Evolutionary conservation across 2,113 vertebrate genomes (phyloP).

Genomic region (Tyto alba): DNA sequence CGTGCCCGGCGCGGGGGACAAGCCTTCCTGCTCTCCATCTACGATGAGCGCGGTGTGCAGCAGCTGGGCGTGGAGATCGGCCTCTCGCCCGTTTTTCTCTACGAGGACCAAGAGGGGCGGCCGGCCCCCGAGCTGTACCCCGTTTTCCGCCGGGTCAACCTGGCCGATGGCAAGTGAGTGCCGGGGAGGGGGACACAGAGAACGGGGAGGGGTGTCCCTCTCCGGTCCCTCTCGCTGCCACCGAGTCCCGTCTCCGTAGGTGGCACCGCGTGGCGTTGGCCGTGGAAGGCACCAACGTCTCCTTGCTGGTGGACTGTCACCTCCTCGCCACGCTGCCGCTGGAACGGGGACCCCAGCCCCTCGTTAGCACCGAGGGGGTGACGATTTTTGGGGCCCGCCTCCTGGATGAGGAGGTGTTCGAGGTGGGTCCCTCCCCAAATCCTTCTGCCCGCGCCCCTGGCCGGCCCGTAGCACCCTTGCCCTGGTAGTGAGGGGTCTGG

Average conservation of each 20-base stretch:
- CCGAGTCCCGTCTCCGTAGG: conserved; percentile 37
- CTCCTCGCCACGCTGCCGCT: conserved; percentile 70
- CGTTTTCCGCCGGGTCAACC: conserved; percentile 79
- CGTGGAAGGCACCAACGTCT: conserved; percentile 73
- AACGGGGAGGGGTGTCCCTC: too few species aligned
- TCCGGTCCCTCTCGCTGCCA: fast-evolving
- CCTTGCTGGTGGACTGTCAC: conserved; percentile 82
- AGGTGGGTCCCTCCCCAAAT: conserved; percentile 70
- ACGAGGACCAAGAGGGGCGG: conserved; percentile 77
- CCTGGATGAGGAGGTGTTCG: conserved; percentile 78
- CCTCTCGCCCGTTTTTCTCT: conserved; percentile 79
- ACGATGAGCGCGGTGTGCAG: conserved; percentile 78
- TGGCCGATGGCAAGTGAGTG: conserved; percentile 88
- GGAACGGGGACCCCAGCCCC: conserved; percentile 62
- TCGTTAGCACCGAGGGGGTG: conserved; percentile 80
- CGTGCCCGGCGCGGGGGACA: conserved; percentile 75
- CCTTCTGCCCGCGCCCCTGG: not conserved
- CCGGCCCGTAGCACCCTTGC: not conserved
- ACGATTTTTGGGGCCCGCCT: conserved; percentile 83
- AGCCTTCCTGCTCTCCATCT: conserved; percentile 84
- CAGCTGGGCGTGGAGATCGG: conserved; percentile 86
- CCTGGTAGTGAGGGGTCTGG: too few species aligned
- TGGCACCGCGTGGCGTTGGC: conserved; percentile 90
- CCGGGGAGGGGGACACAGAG: too few species aligned
- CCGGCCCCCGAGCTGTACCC: conserved; percentile 76